A percentile compares a stretch with the other conserved stretches of the same genome.
These are phyloP conservation scores for Mormyrus proboscirostris DNA, from an alignment of 2,797 vertebrate species.

Conservation along the genomic window DNA sequence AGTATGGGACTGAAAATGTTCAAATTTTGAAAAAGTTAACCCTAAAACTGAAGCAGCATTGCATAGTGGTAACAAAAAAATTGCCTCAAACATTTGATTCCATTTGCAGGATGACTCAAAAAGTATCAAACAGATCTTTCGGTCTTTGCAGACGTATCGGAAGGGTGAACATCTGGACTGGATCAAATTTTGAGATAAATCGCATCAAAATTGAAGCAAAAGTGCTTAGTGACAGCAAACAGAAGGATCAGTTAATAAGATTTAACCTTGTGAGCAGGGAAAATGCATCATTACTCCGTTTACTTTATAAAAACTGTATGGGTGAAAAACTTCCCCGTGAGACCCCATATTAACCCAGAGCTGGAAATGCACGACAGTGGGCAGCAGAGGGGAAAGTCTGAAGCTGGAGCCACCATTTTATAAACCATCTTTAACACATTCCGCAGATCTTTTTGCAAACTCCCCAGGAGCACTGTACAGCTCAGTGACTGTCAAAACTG, in stretches of 20 bases:
- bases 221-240: background rate
- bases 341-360: background rate
- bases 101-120: background rate
- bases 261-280: background rate
- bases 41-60: background rate
- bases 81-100: background rate
- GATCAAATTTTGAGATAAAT: background rate
- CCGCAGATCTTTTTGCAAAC: background rate
- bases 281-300: background rate
- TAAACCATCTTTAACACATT: no score
- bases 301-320: background rate
- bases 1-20: background rate
- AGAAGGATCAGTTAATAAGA: background rate
- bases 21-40: background rate
- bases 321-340: background rate
- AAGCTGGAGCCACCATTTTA: background rate
- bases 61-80: background rate
- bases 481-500: background rate
- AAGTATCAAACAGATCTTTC: background rate
- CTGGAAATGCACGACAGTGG: background rate
- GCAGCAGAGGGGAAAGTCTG: background rate
- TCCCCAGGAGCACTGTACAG: background rate
- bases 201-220: background rate
- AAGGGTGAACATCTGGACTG: background rate
- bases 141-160: background rate